Evolutionary conservation across 1,140 invertebrate genomes (phyloP).

Genomic region (Watersipora subatra): DNA sequence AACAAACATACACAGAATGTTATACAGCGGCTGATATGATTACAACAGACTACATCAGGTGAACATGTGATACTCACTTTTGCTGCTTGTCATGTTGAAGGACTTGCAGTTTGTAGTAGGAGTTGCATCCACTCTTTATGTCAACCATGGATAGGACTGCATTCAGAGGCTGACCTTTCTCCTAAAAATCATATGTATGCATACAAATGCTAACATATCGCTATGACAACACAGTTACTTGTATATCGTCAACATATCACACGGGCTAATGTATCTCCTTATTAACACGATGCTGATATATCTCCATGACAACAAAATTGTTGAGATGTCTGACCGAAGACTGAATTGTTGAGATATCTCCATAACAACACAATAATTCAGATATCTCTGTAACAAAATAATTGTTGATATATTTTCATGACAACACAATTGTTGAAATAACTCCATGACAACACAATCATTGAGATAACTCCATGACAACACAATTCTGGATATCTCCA

Average conservation of each 20-base stretch:
- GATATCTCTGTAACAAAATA: too few relatives aligned
- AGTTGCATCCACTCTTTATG: conserved; percentile 72
- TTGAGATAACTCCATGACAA: too few relatives aligned
- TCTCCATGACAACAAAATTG: too few relatives aligned
- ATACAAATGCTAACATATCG: neutral
- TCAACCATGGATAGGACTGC: conserved; percentile 70
- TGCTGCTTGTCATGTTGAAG: conserved; percentile 54
- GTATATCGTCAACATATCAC: neutral
- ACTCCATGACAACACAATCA: too few relatives aligned
- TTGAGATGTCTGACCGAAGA: too few relatives aligned
- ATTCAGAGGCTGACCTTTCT: conserved; percentile 50
- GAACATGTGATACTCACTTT: neutral
- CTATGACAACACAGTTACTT: conserved; percentile 16
- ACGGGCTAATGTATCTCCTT: neutral
- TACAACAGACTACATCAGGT: too few relatives aligned
- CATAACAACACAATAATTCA: too few relatives aligned
- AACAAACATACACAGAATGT: neutral
- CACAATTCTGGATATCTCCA: too few relatives aligned
- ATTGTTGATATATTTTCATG: too few relatives aligned
- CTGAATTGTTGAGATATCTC: too few relatives aligned
- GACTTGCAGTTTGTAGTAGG: conserved; percentile 86
- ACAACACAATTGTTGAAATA: too few relatives aligned
- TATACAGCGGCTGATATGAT: neutral
- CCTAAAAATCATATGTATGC: neutral
- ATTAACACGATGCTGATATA: too few relatives aligned